Percentiles rank a stretch among this genome's conserved stretches.
Conservation (phyloP, 1,140 invertebrate species). For the Lordiphosa stackelbergi region DNA sequence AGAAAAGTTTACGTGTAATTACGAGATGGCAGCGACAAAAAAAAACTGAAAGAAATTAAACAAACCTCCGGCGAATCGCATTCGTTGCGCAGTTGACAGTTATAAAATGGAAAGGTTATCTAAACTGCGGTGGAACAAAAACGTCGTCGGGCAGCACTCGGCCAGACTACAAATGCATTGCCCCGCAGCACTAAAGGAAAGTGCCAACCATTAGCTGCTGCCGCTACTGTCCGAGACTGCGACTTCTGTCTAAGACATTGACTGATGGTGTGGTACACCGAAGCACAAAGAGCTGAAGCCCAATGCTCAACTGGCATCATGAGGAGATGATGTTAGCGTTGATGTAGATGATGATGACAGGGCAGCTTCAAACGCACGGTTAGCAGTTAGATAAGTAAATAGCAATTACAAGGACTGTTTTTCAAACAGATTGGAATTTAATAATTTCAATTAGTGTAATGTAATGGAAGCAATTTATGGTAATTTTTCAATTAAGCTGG, state of each 20-base stretch:
- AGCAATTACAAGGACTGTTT: slow-evolving; percentile 32
- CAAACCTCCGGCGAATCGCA: slow-evolving; percentile 44
- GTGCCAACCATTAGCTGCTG: slow-evolving; percentile 21
- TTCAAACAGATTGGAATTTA: neutral
- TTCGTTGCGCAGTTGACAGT: slow-evolving; percentile 55
- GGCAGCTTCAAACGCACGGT: slow-evolving; percentile 47
- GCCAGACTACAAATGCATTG: slow-evolving; percentile 24
- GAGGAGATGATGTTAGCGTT: slow-evolving; percentile 29
- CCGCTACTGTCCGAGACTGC: slow-evolving; percentile 23
- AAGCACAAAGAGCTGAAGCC: slow-evolving; percentile 18
- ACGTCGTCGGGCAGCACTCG: neutral
- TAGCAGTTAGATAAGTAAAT: slow-evolving; percentile 52
- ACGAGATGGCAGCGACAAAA: slow-evolving; percentile 23
- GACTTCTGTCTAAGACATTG: slow-evolving; percentile 52
- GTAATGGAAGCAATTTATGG: no score
- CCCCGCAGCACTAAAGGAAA: slow-evolving; percentile 10
- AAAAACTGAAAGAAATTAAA: slow-evolving; percentile 25
- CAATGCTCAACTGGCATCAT: slow-evolving; percentile 12
- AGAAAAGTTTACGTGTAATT: slow-evolving; percentile 53
- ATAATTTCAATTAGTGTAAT: no score
- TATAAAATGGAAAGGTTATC: slow-evolving; percentile 68
- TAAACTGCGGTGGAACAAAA: slow-evolving; percentile 16
- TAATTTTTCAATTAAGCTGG: no score
- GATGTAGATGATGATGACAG: slow-evolving; percentile 38
- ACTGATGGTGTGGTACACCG: slow-evolving; percentile 47